Conservation (phyloP, 1,140 invertebrate genomes). For the Episyrphus balteatus region DNA sequence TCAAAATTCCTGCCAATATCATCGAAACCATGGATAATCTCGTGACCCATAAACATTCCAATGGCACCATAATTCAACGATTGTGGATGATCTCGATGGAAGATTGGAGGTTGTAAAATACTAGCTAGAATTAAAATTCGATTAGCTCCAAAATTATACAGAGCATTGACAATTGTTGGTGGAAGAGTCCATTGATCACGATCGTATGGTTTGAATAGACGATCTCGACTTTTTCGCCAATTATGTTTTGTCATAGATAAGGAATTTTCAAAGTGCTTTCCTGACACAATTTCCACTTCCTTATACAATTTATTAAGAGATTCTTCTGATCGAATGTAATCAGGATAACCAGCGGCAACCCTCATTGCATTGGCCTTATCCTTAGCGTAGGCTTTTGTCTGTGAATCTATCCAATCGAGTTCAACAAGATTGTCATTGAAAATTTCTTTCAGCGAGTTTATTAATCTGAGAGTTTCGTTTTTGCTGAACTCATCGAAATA, state of each 20-base stretch:
- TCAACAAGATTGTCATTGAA: conserved; percentile 44
- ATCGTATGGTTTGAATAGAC: not conserved
- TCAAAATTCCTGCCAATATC: conserved; percentile 36
- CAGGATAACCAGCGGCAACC: conserved; percentile 45
- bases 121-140: not conserved
- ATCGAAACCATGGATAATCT: conserved; percentile 52
- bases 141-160: not conserved
- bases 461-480: conserved; percentile 45
- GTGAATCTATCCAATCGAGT: conserved; percentile 57
- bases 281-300: conserved; percentile 39
- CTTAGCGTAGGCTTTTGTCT: conserved; percentile 42
- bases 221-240: conserved; percentile 15
- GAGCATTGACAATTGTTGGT: not conserved
- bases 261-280: conserved; percentile 45
- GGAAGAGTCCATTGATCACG: not conserved
- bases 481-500: conserved; percentile 40
- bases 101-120: not conserved
- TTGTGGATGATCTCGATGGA: not conserved
- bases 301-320: conserved; percentile 42
- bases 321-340: conserved; percentile 44
- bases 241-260: conserved; percentile 48
- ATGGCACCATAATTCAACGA: not conserved
- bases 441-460: conserved; percentile 48
- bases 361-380: conserved; percentile 43
- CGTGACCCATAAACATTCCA: conserved; percentile 42